A percentile compares a stretch with the other conserved stretches of the same genome.
Conservation (phyloP, 2,113 vertebrate genomes). For the Brachypteracias leptosomus region DNA sequence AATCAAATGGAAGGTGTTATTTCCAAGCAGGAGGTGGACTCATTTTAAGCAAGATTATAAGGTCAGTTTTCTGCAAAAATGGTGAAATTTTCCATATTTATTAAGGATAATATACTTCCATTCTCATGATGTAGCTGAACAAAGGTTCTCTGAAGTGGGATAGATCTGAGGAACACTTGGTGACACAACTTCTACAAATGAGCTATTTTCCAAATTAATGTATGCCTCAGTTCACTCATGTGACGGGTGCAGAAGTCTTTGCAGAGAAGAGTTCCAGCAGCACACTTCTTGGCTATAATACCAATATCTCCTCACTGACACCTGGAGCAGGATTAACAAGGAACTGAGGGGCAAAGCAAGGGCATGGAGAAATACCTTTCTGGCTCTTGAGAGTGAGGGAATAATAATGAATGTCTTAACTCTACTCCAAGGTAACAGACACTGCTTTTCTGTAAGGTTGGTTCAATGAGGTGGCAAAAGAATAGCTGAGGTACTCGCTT, state of each 20-base stretch:
- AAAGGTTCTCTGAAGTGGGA: not conserved
- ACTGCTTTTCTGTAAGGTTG: not conserved
- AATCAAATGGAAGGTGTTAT: not conserved
- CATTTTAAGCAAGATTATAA: not conserved
- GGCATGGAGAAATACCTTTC: not conserved
- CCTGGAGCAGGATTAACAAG: not conserved
- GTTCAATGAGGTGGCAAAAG: not conserved
- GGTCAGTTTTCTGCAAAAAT: not conserved
- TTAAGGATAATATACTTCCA: not conserved
- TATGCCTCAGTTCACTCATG: not conserved
- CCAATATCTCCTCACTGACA: not conserved
- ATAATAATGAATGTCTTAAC: not conserved
- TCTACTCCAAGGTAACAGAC: not conserved
- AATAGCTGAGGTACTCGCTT: not conserved
- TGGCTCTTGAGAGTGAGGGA: not conserved
- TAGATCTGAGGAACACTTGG: not conserved
- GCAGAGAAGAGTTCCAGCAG: not conserved
- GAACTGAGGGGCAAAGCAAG: rapidly evolving
- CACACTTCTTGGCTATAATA: not conserved
- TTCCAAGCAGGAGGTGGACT: not conserved
- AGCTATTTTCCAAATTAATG: rapidly evolving
- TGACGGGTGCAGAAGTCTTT: not conserved
- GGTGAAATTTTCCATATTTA: not conserved
- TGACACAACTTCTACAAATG: not conserved
- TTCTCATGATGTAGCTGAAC: not conserved